Evolutionary conservation across 2,113 vertebrate genomes (phyloP).

Genomic region (Rana temporaria): DNA sequence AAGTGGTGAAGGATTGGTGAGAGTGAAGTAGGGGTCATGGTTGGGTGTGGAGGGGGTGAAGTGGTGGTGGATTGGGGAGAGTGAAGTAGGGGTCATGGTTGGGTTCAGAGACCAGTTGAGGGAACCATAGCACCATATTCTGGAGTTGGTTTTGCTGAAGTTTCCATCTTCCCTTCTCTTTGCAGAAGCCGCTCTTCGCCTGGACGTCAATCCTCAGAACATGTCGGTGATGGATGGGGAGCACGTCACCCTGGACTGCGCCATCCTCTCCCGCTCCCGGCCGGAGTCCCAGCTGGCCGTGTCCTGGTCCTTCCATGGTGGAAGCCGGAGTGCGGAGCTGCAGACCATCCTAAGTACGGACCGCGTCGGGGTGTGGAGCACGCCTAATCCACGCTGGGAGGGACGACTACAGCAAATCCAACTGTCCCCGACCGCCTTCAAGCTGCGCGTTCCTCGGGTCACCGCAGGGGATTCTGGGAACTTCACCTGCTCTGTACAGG

Average conservation of each 20-base stretch:
- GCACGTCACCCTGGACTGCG: constrained; percentile 87
- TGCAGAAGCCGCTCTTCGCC: constrained; percentile 86
- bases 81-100: neutral
- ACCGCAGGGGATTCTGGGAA: constrained; percentile 79
- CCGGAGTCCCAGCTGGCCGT: constrained; percentile 91
- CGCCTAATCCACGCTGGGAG: constrained; percentile 66
- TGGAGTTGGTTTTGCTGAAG: neutral
- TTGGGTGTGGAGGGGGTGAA: no score
- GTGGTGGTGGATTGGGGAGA: no score
- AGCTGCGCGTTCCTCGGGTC: constrained; percentile 85
- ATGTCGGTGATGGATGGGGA: constrained; percentile 83
- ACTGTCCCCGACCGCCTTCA: constrained; percentile 82
- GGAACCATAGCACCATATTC: no score
- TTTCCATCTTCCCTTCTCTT: neutral
- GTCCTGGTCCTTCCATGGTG: constrained; percentile 85
- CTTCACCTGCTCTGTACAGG: constrained; percentile 91
- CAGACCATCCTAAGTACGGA: constrained; percentile 80
- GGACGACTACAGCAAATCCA: constrained; percentile 90
- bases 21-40: no score
- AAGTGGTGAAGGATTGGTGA: no score
- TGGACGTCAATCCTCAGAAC: constrained; percentile 86
- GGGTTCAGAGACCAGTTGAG: neutral
- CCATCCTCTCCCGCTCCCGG: constrained; percentile 87
- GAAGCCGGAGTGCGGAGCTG: constrained; percentile 64
- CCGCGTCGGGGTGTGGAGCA: constrained; percentile 64